Evolutionary conservation across 2,797 vertebrate genomes (phyloP).

Genomic region (Sebastes baramenuke): DNA sequence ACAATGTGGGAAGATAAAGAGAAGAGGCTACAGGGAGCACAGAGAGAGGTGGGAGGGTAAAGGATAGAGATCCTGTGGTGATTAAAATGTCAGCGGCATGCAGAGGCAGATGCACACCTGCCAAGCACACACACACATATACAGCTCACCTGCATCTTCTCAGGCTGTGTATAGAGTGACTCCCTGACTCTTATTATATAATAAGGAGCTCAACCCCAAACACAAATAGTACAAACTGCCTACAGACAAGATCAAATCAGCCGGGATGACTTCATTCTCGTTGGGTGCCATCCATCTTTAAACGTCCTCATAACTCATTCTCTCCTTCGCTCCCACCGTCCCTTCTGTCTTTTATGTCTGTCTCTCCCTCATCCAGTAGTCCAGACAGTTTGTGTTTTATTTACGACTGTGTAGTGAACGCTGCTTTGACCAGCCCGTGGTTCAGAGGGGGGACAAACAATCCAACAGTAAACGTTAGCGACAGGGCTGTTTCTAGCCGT

Average conservation of each 20-base stretch:
- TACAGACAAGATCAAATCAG: slow-evolving; percentile 23
- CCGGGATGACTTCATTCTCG: slow-evolving; percentile 27
- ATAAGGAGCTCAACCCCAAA: slow-evolving; percentile 33
- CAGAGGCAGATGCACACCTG: slow-evolving; percentile 52
- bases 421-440: slow-evolving; percentile 27
- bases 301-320: neutral
- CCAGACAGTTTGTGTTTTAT: slow-evolving; percentile 55
- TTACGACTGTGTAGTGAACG: slow-evolving; percentile 25
- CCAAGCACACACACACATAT: slow-evolving; percentile 7
- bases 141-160: slow-evolving; percentile 29
- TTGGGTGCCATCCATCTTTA: slow-evolving; percentile 9
- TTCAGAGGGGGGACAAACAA: slow-evolving; percentile 43
- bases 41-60: slow-evolving; percentile 20
- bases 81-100: slow-evolving; percentile 70
- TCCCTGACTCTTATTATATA: slow-evolving; percentile 49
- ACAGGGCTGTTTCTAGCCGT: slow-evolving; percentile 48
- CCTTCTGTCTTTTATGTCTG: slow-evolving; percentile 1
- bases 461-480: slow-evolving; percentile 60
- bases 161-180: slow-evolving; percentile 24
- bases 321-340: neutral
- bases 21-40: slow-evolving; percentile 3
- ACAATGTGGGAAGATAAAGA: slow-evolving; percentile 34
- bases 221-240: slow-evolving; percentile 13
- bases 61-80: slow-evolving; percentile 54
- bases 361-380: neutral